Base-by-base conservation (phyloP, 1,140 invertebrate species). In the Melipona quadrifasciata region DNA sequence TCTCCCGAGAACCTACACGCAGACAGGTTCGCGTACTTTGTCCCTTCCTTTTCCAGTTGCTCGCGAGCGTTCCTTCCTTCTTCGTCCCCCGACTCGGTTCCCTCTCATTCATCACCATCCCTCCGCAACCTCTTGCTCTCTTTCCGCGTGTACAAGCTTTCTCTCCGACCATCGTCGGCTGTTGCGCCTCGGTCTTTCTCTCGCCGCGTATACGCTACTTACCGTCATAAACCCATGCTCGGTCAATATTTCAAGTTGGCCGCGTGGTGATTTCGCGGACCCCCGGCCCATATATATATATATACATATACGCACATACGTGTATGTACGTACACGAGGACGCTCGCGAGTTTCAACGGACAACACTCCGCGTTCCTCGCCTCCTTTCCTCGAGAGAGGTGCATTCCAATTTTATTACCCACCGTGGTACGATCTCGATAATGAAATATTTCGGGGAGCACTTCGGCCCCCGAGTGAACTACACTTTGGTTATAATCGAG, bases 381-480 rank as follows among this genome's bases (percentile, higher is more conserved):
- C 82, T 61, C 17, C 53, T 34, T 53, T 53, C 65, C 64, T 47
- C 70, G 77, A 64, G 84, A 87, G 87, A 78, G 82, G 81, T 87
- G 84, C 89, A 84, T 91, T 88, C 88, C 87, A 91, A 92, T 91
- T 93, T 93, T 92, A 93, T 93, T 92, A 89, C 80, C 86, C 86
- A 84, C 77, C 84, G 79, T 85, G 80, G 85, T 87, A 89, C 85
- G 91, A 91, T 91, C 90, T 89, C 88, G 90, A 92, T 91, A 91
- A 91, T 91, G 90, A 92, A 91, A 92, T 92, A 92, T 91, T 91
- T 87, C 82, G 82, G 75, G 83, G 77, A 87, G 80, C 86, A 90
- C 91, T 91, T 91, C 85, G 90, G 84, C 86, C 83, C 76, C 82
- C 77, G 82, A 86, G 85, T 84, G 80, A 88, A 87, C 89, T 87